Conservation (phyloP, 1,140 invertebrate genomes). For the Sesamia nonagrioides region DNA sequence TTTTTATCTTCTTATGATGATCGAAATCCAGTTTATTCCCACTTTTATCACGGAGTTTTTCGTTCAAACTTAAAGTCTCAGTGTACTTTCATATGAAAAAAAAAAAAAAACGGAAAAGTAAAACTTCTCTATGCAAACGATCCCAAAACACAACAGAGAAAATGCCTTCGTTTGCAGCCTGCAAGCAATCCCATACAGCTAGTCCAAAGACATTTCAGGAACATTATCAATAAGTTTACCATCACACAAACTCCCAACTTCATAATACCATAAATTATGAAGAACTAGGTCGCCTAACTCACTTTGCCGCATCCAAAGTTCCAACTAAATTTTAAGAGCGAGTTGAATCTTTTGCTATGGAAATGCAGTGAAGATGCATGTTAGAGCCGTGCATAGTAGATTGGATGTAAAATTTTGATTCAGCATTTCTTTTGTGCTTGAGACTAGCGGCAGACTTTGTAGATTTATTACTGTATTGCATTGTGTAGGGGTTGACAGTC, state of each 20-base stretch:
- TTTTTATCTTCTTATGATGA: too few relatives aligned
- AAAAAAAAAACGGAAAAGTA: too few relatives aligned
- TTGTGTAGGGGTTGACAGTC: too few relatives aligned
- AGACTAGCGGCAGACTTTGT: conserved; percentile 24
- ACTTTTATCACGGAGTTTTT: too few relatives aligned
- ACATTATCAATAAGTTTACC: conserved; percentile 10
- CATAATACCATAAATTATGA: conserved; percentile 32
- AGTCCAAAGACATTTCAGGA: conserved; percentile 19
- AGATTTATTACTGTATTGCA: conserved; percentile 32
- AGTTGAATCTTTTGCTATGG: conserved; percentile 58
- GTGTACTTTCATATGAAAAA: too few relatives aligned
- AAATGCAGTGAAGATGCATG: conserved; percentile 59
- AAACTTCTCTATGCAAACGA: too few relatives aligned
- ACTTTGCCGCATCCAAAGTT: conserved; percentile 44
- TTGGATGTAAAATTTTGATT: conserved; percentile 63
- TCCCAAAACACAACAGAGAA: neutral
- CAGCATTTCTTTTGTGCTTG: conserved; percentile 52
- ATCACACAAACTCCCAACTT: conserved; percentile 18
- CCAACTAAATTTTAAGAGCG: conserved; percentile 15
- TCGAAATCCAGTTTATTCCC: too few relatives aligned
- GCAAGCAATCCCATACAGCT: neutral
- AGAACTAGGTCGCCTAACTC: conserved; percentile 12
- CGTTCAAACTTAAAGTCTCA: too few relatives aligned
- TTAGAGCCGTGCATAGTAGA: conserved; percentile 51
- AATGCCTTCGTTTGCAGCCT: neutral